Percentiles rank a stretch among this genome's conserved stretches.
Conservation (phyloP, 92 coral and sea anemone species). For the Epizoanthus ramosus region DNA sequence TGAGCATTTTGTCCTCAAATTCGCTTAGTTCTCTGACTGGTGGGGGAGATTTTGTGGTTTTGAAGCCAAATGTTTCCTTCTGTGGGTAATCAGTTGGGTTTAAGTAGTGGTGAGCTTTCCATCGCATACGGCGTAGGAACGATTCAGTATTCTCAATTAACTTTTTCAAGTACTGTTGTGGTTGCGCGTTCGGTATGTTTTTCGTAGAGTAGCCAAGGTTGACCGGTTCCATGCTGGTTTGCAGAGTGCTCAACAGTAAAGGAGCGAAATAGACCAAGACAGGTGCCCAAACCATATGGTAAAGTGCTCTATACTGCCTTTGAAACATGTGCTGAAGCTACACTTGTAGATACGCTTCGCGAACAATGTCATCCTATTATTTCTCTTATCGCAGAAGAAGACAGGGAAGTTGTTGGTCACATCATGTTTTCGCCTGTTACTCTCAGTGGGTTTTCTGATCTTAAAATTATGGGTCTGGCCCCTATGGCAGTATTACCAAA, state of each 20-base stretch:
- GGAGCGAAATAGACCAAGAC: slow-evolving; percentile 37
- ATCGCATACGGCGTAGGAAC: slow-evolving; percentile 41
- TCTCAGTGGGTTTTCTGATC: background rate
- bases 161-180: slow-evolving; percentile 6
- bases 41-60: no score
- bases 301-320: background rate
- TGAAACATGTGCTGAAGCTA: background rate
- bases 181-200: slow-evolving; percentile 5
- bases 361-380: background rate
- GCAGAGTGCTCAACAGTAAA: slow-evolving; percentile 43
- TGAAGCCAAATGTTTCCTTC: no score
- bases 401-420: background rate
- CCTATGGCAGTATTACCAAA: background rate
- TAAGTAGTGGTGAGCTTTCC: slow-evolving; percentile 16
- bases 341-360: background rate
- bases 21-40: no score
- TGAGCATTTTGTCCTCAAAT: no score
- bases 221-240: slow-evolving; percentile 34
- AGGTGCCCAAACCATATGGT: background rate
- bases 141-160: slow-evolving; percentile 30
- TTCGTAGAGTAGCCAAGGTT: slow-evolving; percentile 28
- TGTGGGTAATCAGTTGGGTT: no score
- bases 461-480: background rate
- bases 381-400: background rate
- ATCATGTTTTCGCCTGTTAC: background rate